Base-by-base conservation (phyloP, 2,888 invertebrate species). In the Pilophorus perplexus region DNA sequence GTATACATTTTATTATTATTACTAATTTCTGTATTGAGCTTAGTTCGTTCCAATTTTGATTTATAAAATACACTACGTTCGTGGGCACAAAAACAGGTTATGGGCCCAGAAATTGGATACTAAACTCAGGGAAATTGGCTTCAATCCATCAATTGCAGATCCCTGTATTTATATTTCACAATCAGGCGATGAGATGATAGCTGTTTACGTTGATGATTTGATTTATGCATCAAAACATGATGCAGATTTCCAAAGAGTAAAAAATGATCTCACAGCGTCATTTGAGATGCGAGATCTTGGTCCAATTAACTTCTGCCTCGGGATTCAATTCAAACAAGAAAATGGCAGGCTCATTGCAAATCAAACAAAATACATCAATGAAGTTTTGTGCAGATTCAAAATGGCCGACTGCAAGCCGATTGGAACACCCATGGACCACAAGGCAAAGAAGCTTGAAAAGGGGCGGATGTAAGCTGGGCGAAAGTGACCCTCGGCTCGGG, bases 261-360 rank as follows among this genome's bases (percentile, higher is more conserved):
- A 42, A 22, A 16, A 40, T 42, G 28, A 44, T 23, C 44, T 59
- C 16, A 12, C 20, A 18, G 25, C 2, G 25, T 23, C 25, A 20
- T 59, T 59, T 22, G 44, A 44, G 12, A 44, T 44, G 44, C 44
- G 18, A 3, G 44, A 44, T 44, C 44, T 44, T 16, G 44, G 44
- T 4, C 44, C 14, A 16, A 44, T 44, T 3, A 44, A 44, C 18
- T 44, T 42, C 44, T 59, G 60, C 16, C 60, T 59, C 3, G 60
- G 60, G 44, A 59, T 59, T 18, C 25, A 59, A 59, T 59, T 59
- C 28, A 59, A 40, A 59, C 25, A 59, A 23, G 10, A 64, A 38
- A 37, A 48, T 23, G 44, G 60, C 4, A 28, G 8, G 3, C 12
- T 59, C 10, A 14, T 27, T 14, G 44, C 28, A 10, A 25, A 40